Base-by-base conservation (phyloP, 2,113 vertebrate genomes). In the Erpornis zantholeuca region DNA sequence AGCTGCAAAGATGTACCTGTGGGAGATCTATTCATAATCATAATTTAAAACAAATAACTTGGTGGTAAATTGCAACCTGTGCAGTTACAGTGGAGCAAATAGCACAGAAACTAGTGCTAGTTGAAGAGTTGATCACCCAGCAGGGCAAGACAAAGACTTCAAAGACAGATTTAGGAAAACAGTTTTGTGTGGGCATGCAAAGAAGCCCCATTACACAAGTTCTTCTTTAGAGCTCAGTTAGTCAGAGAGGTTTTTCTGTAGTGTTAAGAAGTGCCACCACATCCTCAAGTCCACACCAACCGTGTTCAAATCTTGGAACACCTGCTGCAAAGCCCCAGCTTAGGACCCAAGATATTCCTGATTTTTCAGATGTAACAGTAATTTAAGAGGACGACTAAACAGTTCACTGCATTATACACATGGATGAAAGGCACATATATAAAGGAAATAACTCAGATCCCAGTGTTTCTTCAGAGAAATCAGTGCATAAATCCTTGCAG, bases 391-490 rank as follows among this genome's bases (percentile, higher is more conserved):
- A 80, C 77, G 25, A 86, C 28, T 8, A 15, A 73, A 28, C 15
- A 24, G 14, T 36, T 66, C 60, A 28, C 63, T 77, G 64, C 35
- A 21, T 19, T 73, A 20, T 29, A 33, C 7, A 23, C 10, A 4
- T 5, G 25, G 76, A 72, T 33, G 19, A 82, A 91, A 70, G 0
- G 0, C 24, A 50, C 4, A 2, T 7, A 7, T 7, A 7, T 7
- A 31, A 77, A 53, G 18, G 35, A 69, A 59, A 45, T 42, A 87
- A 82, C n/a, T 64, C 25, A 8, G 17, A 79, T 35, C 22, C 15
- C 47, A 11, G 23, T 7, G 31, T 33, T 12, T 23, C 45, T 82
- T 71, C 23, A 8, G 31, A 49, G 66, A 64, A 71, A 49, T 45
- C 50, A 24, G 12, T 40, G 66, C 57, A 57, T 54, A 77, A 88